Evolutionary conservation across 2,113 vertebrate genomes (phyloP).

Genomic region (Anser cygnoides): DNA sequence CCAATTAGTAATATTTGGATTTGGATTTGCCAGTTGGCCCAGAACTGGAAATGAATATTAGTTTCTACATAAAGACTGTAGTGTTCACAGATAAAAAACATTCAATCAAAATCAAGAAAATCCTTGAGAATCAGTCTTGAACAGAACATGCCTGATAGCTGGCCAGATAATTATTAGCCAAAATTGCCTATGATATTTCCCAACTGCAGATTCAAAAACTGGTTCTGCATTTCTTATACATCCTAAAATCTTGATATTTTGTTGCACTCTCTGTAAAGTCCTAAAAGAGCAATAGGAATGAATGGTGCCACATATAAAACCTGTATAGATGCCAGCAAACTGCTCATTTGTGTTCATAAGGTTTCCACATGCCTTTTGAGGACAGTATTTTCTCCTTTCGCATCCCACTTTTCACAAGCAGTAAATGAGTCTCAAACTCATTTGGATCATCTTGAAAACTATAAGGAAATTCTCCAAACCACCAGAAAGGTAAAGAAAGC

Average conservation of each 20-base stretch:
- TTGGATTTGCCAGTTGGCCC: slow-evolving; percentile 50
- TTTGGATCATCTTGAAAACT: not conserved
- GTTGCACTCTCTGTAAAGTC: not conserved
- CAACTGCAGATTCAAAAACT: not conserved
- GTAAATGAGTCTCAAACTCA: not conserved
- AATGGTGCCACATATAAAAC: not conserved
- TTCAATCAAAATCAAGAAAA: slow-evolving; percentile 36
- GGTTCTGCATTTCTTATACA: not conserved
- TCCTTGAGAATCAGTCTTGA: slow-evolving; percentile 43
- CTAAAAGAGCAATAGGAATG: not conserved
- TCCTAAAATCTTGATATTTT: not conserved
- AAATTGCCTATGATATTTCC: not conserved
- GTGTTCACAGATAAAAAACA: slow-evolving; percentile 12
- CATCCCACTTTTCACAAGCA: not conserved
- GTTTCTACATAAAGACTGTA: slow-evolving; percentile 36
- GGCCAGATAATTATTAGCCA: slow-evolving; percentile 15
- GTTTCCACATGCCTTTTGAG: not conserved
- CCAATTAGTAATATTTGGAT: slow-evolving; percentile 63
- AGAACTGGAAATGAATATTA: slow-evolving; percentile 34
- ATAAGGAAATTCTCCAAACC: not conserved
- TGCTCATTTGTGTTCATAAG: not conserved
- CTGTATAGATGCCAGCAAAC: not conserved
- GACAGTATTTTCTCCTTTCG: not conserved
- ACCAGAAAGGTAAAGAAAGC: not conserved
- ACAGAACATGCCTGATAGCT: slow-evolving; percentile 14